Evolutionary conservation across 2,113 vertebrate species (phyloP), one percentile per base, ranked within the genome.

Genomic region (Amphiprion percula): DNA sequence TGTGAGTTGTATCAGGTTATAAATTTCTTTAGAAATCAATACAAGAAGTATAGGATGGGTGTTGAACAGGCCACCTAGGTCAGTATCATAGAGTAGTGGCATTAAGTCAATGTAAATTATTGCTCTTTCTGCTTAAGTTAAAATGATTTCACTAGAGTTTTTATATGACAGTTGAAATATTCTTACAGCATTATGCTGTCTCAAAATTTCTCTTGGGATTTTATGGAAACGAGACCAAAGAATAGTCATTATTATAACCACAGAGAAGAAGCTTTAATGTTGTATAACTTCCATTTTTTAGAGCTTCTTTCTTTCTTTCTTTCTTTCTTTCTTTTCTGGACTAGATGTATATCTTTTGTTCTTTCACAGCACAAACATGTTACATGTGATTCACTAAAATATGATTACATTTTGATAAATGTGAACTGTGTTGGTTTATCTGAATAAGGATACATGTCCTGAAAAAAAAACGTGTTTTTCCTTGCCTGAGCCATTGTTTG

Each of bases 401-500:
- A 5, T 52, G 14, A 64, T 37, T 37, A 37, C 33, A 10, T 37
- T 37, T 37, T 37, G 9, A 50, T 70, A 30, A 70, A 71, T 7
- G 0, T 33, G 19, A 70, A 55, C 10, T 55, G 12, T 50, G 10
- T 46, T 62, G 9, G 11, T 55, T 54, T 23, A 16, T 19, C 37
- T 63, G n/a, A 62, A 55, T 61, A 37, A 15, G 47, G 28, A 62
- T 26, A 11, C 37, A 6, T 50, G 49, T 24, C 24, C 30, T 23
- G 41, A 15, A n/a, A 24, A 21, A 4, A 21, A 4, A 47, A 44
- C 15, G 3, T 39, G 0, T 63, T 58, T 16, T 9, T 63, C 41
- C 78, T 67, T 28, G 21, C 47, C 12, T 53, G 52, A 76, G 33
- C 41, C 10, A 19, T 60, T 56, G 61, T 80, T 24, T 65, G 49